Conservation (phyloP, 2,797 vertebrate species). For the Pipistrellus pygmaeus region DNA sequence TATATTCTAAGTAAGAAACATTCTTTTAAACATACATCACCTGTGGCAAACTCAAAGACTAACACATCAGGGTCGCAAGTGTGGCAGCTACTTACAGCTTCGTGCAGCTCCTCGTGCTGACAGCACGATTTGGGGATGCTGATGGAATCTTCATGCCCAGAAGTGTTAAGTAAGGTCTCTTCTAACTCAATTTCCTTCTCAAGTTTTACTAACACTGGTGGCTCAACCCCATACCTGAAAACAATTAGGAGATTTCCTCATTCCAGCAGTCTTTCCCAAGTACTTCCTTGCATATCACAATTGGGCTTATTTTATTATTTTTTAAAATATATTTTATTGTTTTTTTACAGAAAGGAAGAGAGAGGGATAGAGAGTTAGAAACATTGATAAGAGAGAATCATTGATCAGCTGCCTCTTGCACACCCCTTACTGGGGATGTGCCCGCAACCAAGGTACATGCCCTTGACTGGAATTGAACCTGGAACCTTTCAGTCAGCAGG, state of each 20-base stretch:
- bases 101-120: conserved; percentile 93
- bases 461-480: too few relatives aligned
- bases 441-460: too few relatives aligned
- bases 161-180: conserved; percentile 93
- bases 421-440: too few relatives aligned
- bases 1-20: background rate
- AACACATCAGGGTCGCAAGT: background rate
- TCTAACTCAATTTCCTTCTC: conserved; percentile 99
- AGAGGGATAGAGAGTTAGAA: too few relatives aligned
- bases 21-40: background rate
- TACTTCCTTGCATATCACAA: background rate
- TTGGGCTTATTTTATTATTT: background rate
- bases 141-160: conserved; percentile 90
- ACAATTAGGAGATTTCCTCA: conserved; percentile 58
- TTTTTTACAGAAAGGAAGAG: too few relatives aligned
- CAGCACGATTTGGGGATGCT: conserved; percentile 95
- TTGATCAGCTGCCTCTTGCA: too few relatives aligned
- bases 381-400: too few relatives aligned
- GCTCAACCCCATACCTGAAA: conserved; percentile 96
- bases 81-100: conserved; percentile 90
- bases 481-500: too few relatives aligned
- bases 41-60: background rate
- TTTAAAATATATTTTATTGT: too few relatives aligned
- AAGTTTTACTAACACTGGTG: conserved; percentile 96
- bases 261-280: background rate